Evolutionary conservation across 1,140 invertebrate species (phyloP), one percentile per base, ranked within the genome.

Genomic region (Callitettix versicolor): DNA sequence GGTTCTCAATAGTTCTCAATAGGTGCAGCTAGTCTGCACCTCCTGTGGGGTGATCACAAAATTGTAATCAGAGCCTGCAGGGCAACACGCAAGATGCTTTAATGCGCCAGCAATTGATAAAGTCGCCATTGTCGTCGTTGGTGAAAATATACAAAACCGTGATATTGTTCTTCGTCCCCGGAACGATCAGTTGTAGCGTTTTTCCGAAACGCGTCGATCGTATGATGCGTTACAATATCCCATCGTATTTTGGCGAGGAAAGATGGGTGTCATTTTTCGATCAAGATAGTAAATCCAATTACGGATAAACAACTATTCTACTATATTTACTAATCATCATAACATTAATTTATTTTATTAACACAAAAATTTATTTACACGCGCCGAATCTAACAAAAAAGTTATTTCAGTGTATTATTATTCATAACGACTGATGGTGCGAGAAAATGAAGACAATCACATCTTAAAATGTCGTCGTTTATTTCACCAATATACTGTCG

Each of bases 171-270:
- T 72, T 64, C 64, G 65, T 55, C 60, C 61, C 55, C 54, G 67
- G 55, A 65, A 65, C 62, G 62, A 55, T 61, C 21, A 59, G 36
- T 43, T 72, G 20, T 58, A 70, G 53, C 62, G 65, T 60, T 60
- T 74, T 41, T 51, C 56, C 12, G 70, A 74, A 62, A 72, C 67
- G 54, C 71, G 75, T 64, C 63, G 68, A 47, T 55, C 33, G 12
- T 55, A 34, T 22, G 33, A 42, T 17, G 15, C 17, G 21, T 17
- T 17, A 43, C 17, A 33, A 66, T 74, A 74, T 67, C 71, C 69
- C 4, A 55, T 74, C n/a, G 55, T 76, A 34, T 74, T 71, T 66
- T 71, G 67, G 65, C 53, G 69, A 62, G 71, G 73, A 65, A 73
- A 64, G 66, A 74, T 64, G 69, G 66, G 57, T 73, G 73, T 67